These are phyloP conservation scores for Amphimallon solstitiale DNA, from an alignment of 2,888 invertebrate species.

Conservation along the genomic window DNA sequence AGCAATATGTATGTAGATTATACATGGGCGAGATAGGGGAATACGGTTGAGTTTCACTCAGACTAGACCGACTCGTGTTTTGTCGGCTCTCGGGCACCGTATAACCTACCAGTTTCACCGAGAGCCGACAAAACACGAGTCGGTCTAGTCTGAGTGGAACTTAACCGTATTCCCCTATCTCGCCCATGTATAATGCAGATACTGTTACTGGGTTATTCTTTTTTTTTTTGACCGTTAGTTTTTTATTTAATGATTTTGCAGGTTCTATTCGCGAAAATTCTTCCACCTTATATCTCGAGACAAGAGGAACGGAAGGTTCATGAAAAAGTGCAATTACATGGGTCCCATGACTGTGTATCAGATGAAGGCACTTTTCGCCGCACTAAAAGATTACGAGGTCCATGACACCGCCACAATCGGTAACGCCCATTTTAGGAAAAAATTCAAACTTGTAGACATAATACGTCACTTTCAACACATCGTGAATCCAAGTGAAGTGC, in stretches of 20 bases:
- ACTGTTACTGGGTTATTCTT: background rate
- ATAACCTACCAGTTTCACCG: too few species aligned
- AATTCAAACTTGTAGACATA: slow-evolving; percentile 26
- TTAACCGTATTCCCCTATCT: too few species aligned
- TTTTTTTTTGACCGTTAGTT: slow-evolving; percentile 5
- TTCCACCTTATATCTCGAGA: slow-evolving; percentile 41
- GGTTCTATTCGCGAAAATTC: slow-evolving; percentile 42
- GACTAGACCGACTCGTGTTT: too few species aligned
- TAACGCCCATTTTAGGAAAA: slow-evolving; percentile 37
- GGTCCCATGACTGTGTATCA: slow-evolving; percentile 43
- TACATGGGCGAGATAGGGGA: too few species aligned
- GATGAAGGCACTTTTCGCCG: slow-evolving; percentile 41
- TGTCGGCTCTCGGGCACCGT: too few species aligned
- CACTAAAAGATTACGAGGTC: slow-evolving; percentile 40
- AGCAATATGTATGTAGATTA: too few species aligned
- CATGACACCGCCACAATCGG: slow-evolving; percentile 42
- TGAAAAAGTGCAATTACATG: slow-evolving; percentile 41
- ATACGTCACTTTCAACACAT: slow-evolving; percentile 34
- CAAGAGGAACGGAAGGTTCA: slow-evolving; percentile 28
- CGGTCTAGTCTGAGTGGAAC: too few species aligned
- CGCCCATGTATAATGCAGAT: too few species aligned
- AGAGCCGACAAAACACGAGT: too few species aligned
- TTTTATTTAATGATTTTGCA: too few species aligned
- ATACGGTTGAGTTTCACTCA: too few species aligned
- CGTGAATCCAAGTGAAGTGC: slow-evolving; percentile 32